Base-by-base conservation (phyloP, 37 sponge, comb jelly and placozoan species). In the Cladorhizidae sp. region DNA sequence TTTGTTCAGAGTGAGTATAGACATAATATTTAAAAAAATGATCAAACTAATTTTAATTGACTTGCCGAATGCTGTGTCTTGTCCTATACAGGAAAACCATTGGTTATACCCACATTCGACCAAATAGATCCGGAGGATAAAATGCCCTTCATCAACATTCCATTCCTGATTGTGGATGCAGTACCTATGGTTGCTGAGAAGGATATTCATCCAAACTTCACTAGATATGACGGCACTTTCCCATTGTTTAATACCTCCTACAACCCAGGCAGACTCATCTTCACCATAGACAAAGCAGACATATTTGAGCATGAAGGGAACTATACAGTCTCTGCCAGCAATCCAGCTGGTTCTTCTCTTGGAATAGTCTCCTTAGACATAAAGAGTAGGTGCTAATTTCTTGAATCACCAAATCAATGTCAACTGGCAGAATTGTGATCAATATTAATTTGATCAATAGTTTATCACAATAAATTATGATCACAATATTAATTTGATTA, bases 261-360 rank as follows among this genome's bases (percentile, higher is more conserved):
- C n/a, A 31, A 65, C 23, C n/a, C 43, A 9, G 36, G 1, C 22
- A 28, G 33, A 22, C n/a, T n/a, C n/a, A n/a, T n/a, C n/a, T 42
- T 79, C 26, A 68, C 21, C 22, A 50, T 79, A 12, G 38, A 43
- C 36, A 28, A 25, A 18, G 42, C 49, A 51, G 56, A 23, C 14
- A 26, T 79, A 2, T 50, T 25, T 67, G 70, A 61, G 25, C 20
- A 64, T 67, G 54, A 79, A 21, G 80, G 80, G 1, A 67, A 42
- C 15, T 79, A 79, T 43, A 79, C 69, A n/a, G 1, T 79, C 28
- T 22, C n/a, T 18, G 80, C 69, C 49, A 67, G 26, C 26, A 65
- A 79, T 50, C 62, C 39, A 23, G 64, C 67, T 43, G 80, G 80
- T 33, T 28, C 68, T 79, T 64, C 52, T 15, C 17, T 56, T 41